Evolutionary conservation across 2,888 invertebrate genomes (phyloP).

Genomic region (Philereme vetulata): DNA sequence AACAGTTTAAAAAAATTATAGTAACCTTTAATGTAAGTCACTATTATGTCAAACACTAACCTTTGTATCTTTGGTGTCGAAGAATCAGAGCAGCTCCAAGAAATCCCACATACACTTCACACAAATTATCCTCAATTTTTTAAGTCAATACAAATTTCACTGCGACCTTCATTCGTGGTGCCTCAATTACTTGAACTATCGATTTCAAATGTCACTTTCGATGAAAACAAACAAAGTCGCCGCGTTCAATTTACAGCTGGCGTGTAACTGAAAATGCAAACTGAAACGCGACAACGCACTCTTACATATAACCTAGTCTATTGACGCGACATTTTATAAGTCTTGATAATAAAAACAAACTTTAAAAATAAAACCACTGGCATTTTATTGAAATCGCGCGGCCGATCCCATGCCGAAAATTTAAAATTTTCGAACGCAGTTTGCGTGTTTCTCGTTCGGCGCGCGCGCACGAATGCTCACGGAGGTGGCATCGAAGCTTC

Average conservation of each 20-base stretch:
- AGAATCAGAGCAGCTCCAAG: slow-evolving; percentile 49
- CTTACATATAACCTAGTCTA: slow-evolving; percentile 48
- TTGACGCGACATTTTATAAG: slow-evolving; percentile 49
- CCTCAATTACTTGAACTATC: slow-evolving; percentile 62
- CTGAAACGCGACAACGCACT: slow-evolving; percentile 61
- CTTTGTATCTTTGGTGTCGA: slow-evolving; percentile 76
- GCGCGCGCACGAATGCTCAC: slow-evolving; percentile 80
- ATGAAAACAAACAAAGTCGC: slow-evolving; percentile 62
- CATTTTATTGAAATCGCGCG: slow-evolving; percentile 59
- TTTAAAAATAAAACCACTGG: slow-evolving; percentile 48
- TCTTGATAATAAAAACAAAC: slow-evolving; percentile 33
- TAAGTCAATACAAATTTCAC: slow-evolving; percentile 61
- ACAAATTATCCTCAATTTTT: slow-evolving; percentile 50
- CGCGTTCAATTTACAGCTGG: slow-evolving; percentile 57
- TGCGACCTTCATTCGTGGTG: slow-evolving; percentile 56
- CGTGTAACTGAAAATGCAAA: slow-evolving; percentile 72
- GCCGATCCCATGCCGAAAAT: slow-evolving; percentile 61
- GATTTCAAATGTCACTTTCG: slow-evolving; percentile 77
- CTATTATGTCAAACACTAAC: slow-evolving; percentile 52
- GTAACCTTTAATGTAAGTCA: no score
- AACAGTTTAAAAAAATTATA: no score
- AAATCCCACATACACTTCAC: slow-evolving; percentile 78
- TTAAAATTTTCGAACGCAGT: slow-evolving; percentile 53
- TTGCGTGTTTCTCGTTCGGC: slow-evolving; percentile 71
- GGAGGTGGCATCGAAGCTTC: slow-evolving; percentile 75